Evolutionary conservation across 2,797 vertebrate genomes (phyloP).

Genomic region (Karalla daura): DNA sequence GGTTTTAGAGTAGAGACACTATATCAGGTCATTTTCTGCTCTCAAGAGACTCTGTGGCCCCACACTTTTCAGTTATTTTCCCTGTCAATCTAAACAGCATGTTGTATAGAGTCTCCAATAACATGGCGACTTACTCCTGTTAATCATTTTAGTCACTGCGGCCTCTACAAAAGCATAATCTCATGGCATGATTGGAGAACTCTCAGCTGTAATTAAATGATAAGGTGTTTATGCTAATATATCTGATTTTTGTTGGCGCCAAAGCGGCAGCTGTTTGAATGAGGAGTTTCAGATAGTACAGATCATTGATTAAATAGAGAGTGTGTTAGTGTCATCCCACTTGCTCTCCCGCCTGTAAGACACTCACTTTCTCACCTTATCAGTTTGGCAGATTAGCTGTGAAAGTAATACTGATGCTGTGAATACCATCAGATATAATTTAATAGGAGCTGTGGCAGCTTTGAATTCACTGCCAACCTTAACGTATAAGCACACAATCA

Average conservation of each 20-base stretch:
- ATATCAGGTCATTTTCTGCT: too few relatives aligned
- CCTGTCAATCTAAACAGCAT: background rate
- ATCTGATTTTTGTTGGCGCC: constrained; percentile 70
- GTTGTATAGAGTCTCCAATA: constrained; percentile 13
- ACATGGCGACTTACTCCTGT: constrained; percentile 26
- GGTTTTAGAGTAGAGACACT: background rate
- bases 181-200: constrained; percentile 63
- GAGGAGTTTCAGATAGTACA: constrained; percentile 58
- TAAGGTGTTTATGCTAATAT: constrained; percentile 81
- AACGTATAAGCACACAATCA: constrained; percentile 6
- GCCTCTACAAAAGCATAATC: constrained; percentile 57
- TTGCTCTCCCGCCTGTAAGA: constrained; percentile 68
- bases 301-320: constrained; percentile 72
- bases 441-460: constrained; percentile 57
- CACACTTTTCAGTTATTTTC: background rate
- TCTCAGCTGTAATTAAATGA: constrained; percentile 79
- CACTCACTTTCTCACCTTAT: constrained; percentile 72
- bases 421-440: constrained; percentile 72
- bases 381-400: constrained; percentile 68
- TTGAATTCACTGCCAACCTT: constrained; percentile 37
- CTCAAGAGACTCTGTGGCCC: too few relatives aligned
- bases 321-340: constrained; percentile 66
- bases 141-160: constrained; percentile 61
- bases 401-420: constrained; percentile 64
- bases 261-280: constrained; percentile 63